Evolutionary conservation across 2,888 invertebrate species (phyloP).

Genomic region (Napeogenes sylphis): DNA sequence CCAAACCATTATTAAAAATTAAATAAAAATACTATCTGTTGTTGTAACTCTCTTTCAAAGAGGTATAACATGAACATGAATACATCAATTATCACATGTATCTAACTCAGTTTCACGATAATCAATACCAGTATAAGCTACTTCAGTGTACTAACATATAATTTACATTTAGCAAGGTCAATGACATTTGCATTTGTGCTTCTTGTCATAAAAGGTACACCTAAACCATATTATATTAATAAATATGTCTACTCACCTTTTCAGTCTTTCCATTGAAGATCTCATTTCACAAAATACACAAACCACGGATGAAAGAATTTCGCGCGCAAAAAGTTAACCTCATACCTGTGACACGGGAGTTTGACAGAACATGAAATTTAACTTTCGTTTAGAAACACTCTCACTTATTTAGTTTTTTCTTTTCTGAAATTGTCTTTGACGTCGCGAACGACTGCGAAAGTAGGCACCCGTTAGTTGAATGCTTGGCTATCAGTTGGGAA

Average conservation of each 20-base stretch:
- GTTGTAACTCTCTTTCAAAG: no score
- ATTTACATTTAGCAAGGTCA: slow-evolving; percentile 2
- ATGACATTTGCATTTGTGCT: not conserved
- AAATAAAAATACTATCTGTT: no score
- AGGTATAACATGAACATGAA: no score
- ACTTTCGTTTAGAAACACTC: slow-evolving; percentile 30
- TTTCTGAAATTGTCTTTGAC: slow-evolving; percentile 16
- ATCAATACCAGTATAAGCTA: not conserved
- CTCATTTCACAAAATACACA: not conserved
- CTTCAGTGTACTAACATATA: not conserved
- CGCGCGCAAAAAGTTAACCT: slow-evolving; percentile 20
- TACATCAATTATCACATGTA: not conserved
- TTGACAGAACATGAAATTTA: slow-evolving; percentile 14
- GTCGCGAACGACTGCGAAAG: slow-evolving; percentile 54
- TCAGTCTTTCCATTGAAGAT: not conserved
- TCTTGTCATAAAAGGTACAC: not conserved
- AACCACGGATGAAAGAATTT: slow-evolving; percentile 8
- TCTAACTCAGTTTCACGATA: not conserved
- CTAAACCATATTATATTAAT: not conserved
- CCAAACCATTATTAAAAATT: no score
- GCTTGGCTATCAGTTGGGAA: slow-evolving; percentile 43
- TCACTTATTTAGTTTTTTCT: slow-evolving; percentile 28
- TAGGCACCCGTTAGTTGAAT: slow-evolving; percentile 51
- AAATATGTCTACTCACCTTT: not conserved
- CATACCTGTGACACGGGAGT: slow-evolving; percentile 20